These are phyloP conservation scores for Cepaea nemoralis DNA, from an alignment of 1,140 invertebrate genomes.

Conservation along the genomic window DNA sequence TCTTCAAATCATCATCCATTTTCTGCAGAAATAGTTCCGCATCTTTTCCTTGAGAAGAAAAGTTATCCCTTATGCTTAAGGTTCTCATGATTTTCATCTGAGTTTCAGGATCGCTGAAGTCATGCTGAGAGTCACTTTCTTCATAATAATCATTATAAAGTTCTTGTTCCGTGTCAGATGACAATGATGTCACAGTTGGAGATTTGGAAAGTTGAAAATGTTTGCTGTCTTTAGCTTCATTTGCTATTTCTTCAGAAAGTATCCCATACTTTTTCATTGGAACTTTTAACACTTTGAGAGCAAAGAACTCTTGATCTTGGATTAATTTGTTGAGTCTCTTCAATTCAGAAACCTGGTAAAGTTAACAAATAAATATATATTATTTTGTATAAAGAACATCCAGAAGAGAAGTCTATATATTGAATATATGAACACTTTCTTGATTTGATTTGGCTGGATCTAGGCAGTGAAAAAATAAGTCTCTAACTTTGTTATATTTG, in stretches of 20 bases:
- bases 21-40: constrained; percentile 61
- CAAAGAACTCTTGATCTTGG: constrained; percentile 67
- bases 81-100: constrained; percentile 59
- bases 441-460: too few species aligned
- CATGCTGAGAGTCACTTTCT: constrained; percentile 47
- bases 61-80: constrained; percentile 61
- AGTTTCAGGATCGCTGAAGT: constrained; percentile 62
- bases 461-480: too few species aligned
- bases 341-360: constrained; percentile 64
- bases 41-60: constrained; percentile 52
- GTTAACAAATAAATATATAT: too few species aligned
- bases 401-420: too few species aligned
- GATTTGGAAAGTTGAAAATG: background rate
- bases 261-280: constrained; percentile 60
- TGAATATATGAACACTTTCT: too few species aligned
- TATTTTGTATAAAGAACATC: too few species aligned
- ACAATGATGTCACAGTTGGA: background rate
- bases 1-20: constrained; percentile 68
- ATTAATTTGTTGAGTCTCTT: constrained; percentile 67
- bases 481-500: too few species aligned
- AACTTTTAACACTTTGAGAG: constrained; percentile 60
- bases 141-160: background rate
- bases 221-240: background rate
- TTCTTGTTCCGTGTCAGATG: background rate
- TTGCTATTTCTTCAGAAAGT: constrained; percentile 50